Base-by-base conservation (phyloP, 1,140 invertebrate species). In the Trichonephila clavata region DNA sequence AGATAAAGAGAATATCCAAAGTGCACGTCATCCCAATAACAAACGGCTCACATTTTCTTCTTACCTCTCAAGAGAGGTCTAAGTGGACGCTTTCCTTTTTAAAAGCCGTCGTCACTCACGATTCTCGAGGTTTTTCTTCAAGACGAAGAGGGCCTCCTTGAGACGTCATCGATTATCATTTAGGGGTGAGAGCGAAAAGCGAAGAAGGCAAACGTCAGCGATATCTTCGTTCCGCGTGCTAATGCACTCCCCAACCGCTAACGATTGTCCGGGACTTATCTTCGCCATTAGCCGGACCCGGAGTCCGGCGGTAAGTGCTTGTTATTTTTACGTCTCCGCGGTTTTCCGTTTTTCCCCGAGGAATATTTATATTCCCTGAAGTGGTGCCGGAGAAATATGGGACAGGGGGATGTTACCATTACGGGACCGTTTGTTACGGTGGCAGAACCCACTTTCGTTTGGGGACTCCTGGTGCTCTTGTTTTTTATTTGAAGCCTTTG, bases 271-370 rank as follows among this genome's bases (percentile, higher is more conserved):
- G 24, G 84, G 24, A 60, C 57, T 86, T 60, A 77, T 77, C 71
- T 77, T 60, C 59, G 24, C 84, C 84, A 86, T 86, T 86, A 86
- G 84, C 60, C 84, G 84, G 50, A 57, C 27, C 50, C 50, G 24
- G 24, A 63, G 50, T 86, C 84, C 50, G 84, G 84, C 50, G 84
- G 84, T 86, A 86, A 86, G 84, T 86, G 84, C 57, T 86, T 86
- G 57, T 86, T 86, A 86, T 86, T 86, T 86, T 86, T 86, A 61
- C 84, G 50, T 60, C 43, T 63, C 59, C 27, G 50, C 57, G 27
- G 57, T 86, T 86, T 61, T 61, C 50, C 27, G 84, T 59, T 86
- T 50, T 13, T n/a, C 27, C 59, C 59, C 8, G 50, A 86, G 50
- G 59, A 39, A 86, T 86, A 86, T 86, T 86, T 86, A 61, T 86